These are phyloP conservation scores for Genyomyrus donnyi DNA, from an alignment of 2,113 vertebrate species.

Conservation along the genomic window DNA sequence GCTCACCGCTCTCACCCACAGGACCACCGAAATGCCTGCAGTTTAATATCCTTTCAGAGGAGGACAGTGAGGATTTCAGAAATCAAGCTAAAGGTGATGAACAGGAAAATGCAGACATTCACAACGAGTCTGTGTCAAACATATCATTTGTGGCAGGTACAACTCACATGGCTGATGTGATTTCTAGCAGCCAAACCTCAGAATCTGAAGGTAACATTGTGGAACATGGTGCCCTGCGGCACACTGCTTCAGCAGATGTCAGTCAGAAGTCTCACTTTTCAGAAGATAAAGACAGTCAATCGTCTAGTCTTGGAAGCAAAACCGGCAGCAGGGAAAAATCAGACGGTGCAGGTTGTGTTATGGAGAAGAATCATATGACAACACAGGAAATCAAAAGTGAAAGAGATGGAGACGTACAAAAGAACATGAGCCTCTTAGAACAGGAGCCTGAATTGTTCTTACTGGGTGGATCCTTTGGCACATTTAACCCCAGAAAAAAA, in stretches of 20 bases:
- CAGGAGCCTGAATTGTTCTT: conserved; percentile 43
- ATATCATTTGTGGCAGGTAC: conserved; percentile 41
- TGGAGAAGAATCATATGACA: neutral
- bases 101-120: conserved; percentile 32
- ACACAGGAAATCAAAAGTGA: conserved; percentile 26
- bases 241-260: conserved; percentile 5
- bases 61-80: conserved; percentile 40
- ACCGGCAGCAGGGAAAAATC: conserved; percentile 17
- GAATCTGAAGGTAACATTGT: conserved; percentile 28
- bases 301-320: conserved; percentile 24
- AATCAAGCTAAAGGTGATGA: conserved; percentile 39
- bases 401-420: conserved; percentile 26
- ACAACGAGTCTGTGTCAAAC: conserved; percentile 53
- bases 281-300: neutral
- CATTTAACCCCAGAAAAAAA: conserved; percentile 53
- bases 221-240: conserved; percentile 27
- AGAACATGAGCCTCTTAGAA: conserved; percentile 31
- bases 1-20: conserved; percentile 35
- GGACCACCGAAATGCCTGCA: conserved; percentile 42
- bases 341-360: neutral
- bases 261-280: neutral
- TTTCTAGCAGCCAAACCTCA: conserved; percentile 20
- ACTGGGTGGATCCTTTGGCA: conserved; percentile 59
- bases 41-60: conserved; percentile 63
- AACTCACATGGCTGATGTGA: neutral